Evolutionary conservation across 1,140 invertebrate species (phyloP), one percentile per base, ranked within the genome.

Genomic region (Uloborus diversus): DNA sequence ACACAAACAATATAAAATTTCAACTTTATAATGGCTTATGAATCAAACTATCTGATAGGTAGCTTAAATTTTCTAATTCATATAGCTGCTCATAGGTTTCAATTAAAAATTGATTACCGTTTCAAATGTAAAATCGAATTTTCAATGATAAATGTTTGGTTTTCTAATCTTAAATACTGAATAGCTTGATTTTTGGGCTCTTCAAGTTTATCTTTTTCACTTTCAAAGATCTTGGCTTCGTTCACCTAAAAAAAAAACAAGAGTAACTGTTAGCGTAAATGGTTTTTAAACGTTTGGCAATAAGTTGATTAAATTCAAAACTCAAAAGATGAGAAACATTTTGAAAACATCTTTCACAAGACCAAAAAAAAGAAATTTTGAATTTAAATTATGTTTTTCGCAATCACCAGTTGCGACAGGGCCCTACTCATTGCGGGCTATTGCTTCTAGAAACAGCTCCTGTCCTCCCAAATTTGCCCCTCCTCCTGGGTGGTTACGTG

Each of bases 141-240:
- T 83, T 91, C 91, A 4, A 89, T 89, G 28, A 89, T 87, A 9
- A 90, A 89, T 7, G 93, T 88, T 25, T 89, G 88, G 85, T 98
- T 98, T 84, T 96, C 93, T 3, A 90, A 84, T 82, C 91, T 92
- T 70, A 99, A 88, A 85, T 92, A 95, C 62, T 92, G 90, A 0
- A 98, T 88, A 0, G 96, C 96, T 83, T 96, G 93, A 83, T 94
- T 91, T 89, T 94, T 96, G 0, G 95, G 93, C 79, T 91, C 92
- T 84, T 95, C 92, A 53, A 99, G 86, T 75, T 92, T 91, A 78
- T 93, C 91, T 85, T 96, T 94, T 85, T 99, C 96, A 82, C 94
- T 94, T 87, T 98, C 94, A 1, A 96, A 94, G 27, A 96, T 86
- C 84, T 94, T 93, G 20, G 0, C 97, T 90, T 83, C 96, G 89